Evolutionary conservation across 35 echinoderm and acorn worm species (phyloP).

Genomic region (Acanthaster planci): DNA sequence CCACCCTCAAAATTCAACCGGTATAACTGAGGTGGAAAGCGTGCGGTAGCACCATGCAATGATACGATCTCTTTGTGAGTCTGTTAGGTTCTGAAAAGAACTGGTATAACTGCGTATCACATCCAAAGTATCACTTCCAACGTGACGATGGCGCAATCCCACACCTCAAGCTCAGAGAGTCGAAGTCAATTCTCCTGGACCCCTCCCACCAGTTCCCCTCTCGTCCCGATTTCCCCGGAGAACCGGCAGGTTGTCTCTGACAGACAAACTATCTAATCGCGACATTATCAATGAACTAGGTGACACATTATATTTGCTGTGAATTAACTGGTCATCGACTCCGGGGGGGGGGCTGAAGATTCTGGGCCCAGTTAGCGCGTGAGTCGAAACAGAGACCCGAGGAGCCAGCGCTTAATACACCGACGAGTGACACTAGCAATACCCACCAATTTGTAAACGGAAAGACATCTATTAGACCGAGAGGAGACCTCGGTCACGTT

Average conservation of each 20-base stretch:
- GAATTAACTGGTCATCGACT: conserved; percentile 29
- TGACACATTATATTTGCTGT: conserved; percentile 21
- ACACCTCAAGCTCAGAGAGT: too few species aligned
- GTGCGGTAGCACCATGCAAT: too few species aligned
- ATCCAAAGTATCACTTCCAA: too few species aligned
- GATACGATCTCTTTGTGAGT: too few species aligned
- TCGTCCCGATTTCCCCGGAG: background rate
- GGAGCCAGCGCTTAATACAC: conserved; percentile 21
- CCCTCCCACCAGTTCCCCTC: background rate
- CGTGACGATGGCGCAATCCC: too few species aligned
- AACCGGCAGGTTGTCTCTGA: background rate
- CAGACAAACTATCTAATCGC: background rate
- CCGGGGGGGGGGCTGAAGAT: background rate
- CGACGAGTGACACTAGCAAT: conserved; percentile 30
- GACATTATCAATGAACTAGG: conserved; percentile 24
- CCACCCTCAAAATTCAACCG: too few species aligned
- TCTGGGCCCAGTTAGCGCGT: background rate
- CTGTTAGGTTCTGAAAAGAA: too few species aligned
- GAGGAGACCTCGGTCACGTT: too few species aligned
- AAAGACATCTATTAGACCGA: conserved; percentile 8
- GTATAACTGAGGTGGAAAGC: too few species aligned
- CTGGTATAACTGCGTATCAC: too few species aligned
- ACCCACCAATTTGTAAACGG: conserved; percentile 20
- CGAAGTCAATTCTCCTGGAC: background rate
- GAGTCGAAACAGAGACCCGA: conserved; percentile 9